Evolutionary conservation across 2,888 invertebrate species (phyloP), one percentile per base, ranked within the genome.

Genomic region (Eupithecia subfuscata): DNA sequence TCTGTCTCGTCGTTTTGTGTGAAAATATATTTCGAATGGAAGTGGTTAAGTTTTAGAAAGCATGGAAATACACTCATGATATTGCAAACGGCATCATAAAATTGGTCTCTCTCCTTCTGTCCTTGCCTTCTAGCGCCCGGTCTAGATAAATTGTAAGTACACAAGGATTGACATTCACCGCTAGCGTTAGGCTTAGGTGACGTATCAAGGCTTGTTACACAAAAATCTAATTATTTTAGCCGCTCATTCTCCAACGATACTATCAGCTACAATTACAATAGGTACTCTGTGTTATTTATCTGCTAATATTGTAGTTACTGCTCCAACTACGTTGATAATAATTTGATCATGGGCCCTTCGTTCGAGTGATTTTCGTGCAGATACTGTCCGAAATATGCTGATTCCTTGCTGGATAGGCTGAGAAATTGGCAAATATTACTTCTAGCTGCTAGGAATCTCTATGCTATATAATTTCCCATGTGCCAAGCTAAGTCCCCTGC

Each of bases 181-280:
- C 84, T 84, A 82, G 79, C 79, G 81, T 52, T 73, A 75, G 86
- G 84, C 90, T 52, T 73, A 75, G 86, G 84, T 90, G 90, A 90
- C 90, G 90, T 91, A 87, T 84, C 84, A 84, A 25, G 67, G 69
- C 80, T 76, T 83, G 82, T 79, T 82, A 79, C 65, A 80, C 75
- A 74, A 79, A 83, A 80, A 78, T 79, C 75, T 79, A 79, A 52
- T 81, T 73, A 74, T 79, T 73, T 63, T 69, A 56, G 48, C 67
- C 14, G 69, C 73, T 34, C 9, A 45, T 68, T 43, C 43, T 14
- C 25, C 56, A 68, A 14, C 37, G 25, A 60, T 68, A 43, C 48
- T 65, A 75, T 69, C 52, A 75, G 69, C 40, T 25, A 2, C 68
- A 37, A 34, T 30, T 34, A 67, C 68, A 16, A 71, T 67, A 67